Conservation (phyloP, 2,888 invertebrate species). For the Epinotia nisella region DNA sequence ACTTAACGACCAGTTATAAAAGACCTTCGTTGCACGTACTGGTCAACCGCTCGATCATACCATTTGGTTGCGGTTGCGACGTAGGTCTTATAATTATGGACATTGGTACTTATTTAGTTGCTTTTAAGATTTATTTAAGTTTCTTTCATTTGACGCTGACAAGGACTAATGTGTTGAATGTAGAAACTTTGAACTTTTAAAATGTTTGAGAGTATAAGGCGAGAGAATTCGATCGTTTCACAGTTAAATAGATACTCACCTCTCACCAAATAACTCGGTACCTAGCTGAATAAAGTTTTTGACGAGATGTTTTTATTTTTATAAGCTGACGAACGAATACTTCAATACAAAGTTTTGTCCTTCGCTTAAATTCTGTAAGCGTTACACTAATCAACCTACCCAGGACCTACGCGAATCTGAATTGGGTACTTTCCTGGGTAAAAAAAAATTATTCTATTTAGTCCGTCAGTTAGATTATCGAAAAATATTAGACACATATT, state of each 20-base stretch:
- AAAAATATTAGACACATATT: too few relatives aligned
- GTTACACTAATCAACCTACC: too few relatives aligned
- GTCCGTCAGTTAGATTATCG: too few relatives aligned
- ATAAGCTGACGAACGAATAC: too few relatives aligned
- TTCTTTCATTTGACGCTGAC: slow-evolving; percentile 50
- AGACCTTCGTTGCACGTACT: slow-evolving; percentile 16
- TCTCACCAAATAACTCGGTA: background rate
- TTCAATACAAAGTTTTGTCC: too few relatives aligned
- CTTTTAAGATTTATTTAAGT: slow-evolving; percentile 41
- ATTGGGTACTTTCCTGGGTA: too few relatives aligned
- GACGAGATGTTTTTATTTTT: background rate
- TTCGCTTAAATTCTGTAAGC: background rate
- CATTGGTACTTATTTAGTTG: slow-evolving; percentile 19
- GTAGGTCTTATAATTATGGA: slow-evolving; percentile 23
- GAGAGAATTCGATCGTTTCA: slow-evolving; percentile 16
- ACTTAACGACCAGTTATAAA: slow-evolving; percentile 47
- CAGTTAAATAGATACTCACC: background rate
- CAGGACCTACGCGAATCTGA: too few relatives aligned
- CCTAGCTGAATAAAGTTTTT: slow-evolving; percentile 10
- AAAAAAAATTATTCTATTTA: too few relatives aligned
- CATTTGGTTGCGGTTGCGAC: background rate
- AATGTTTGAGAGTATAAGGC: slow-evolving; percentile 13
- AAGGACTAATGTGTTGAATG: slow-evolving; percentile 51
- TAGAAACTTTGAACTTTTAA: slow-evolving; percentile 32
- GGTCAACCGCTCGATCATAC: background rate